Evolutionary conservation across 2,888 invertebrate genomes (phyloP).

Genomic region (Copidosoma aretas): DNA sequence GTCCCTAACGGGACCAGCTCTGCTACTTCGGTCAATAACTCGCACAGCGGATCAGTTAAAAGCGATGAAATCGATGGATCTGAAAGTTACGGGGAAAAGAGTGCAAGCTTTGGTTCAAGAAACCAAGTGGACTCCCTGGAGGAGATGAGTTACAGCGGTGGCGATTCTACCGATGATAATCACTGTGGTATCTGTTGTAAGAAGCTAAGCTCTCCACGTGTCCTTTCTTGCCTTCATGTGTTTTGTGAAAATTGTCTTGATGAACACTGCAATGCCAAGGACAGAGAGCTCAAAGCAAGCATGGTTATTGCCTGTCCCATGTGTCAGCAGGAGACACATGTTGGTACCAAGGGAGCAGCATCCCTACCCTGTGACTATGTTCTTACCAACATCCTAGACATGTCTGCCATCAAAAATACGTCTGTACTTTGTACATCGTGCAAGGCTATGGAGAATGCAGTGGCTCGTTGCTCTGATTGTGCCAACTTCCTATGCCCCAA

Average conservation of each 20-base stretch:
- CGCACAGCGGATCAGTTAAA: constrained; percentile 41
- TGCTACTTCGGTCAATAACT: constrained; percentile 40
- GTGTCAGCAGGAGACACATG: constrained; percentile 85
- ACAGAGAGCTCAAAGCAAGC: constrained; percentile 72
- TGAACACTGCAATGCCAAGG: constrained; percentile 75
- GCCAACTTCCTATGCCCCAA: constrained; percentile 92
- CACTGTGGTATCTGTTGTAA: constrained; percentile 65
- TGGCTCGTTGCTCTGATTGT: constrained; percentile 93
- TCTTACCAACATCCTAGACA: constrained; percentile 82
- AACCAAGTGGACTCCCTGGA: constrained; percentile 47
- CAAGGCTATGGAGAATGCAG: constrained; percentile 92
- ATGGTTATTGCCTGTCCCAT: constrained; percentile 76
- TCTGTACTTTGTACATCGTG: constrained; percentile 87
- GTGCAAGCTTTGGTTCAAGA: constrained; percentile 41
- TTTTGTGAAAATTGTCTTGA: constrained; percentile 93
- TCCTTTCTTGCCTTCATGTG: constrained; percentile 92
- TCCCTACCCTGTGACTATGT: constrained; percentile 87
- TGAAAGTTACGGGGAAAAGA: constrained; percentile 51
- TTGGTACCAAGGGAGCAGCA: constrained; percentile 77
- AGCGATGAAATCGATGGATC: constrained; percentile 52
- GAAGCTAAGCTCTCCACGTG: constrained; percentile 81
- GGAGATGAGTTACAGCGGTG: constrained; percentile 50
- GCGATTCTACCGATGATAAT: constrained; percentile 46
- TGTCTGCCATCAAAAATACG: constrained; percentile 76
- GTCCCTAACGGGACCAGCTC: constrained; percentile 54